Base-by-base conservation (phyloP, 2,888 invertebrate genomes). In the Steinernema carpocapsae region DNA sequence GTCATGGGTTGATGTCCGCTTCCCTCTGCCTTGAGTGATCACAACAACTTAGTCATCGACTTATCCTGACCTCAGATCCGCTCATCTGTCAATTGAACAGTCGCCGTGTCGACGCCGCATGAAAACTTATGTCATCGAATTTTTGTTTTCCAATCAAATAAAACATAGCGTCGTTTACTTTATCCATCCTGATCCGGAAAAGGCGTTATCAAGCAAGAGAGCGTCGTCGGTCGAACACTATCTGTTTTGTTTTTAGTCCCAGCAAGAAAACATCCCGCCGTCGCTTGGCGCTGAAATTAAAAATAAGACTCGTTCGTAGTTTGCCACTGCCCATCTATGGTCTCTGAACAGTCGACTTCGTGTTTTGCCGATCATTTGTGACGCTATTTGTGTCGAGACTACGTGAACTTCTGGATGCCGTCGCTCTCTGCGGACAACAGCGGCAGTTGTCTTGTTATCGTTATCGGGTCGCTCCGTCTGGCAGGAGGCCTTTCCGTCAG, bases 401-500 rank as follows among this genome's bases (percentile, higher is more conserved):
- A 56, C 22, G 56, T 7, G 64, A 48, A 4, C 48, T 3, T 14
- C 48, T 17, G n/a, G 17, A 19, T 14, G 3, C 48, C 19, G 17
- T 43, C 43, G 43, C 43, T 43, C 43, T 43, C 48, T 48, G 48
- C 48, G 48, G 48, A 48, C n/a, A 7, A 12, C 64, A 10, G 10
- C 22, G 32, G 12, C 64, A 64, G 64, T 64, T 64, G 64, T 32
- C 6, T 64, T 64, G 64, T 37, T 64, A 17, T 64, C 64, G 64
- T 37, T 64, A 64, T 64, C 64, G 22, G 29, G 64, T 17, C 17
- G 64, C 24, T 64, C 29, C 6, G 26, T 14, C 48, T 14, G 2
- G 56, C 43, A 14, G 22, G 26, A 22, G 32, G 4, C 64, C 14
- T 26, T 32, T 32, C 48, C 64, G 10, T 10, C 37, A 64, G 32